Evolutionary conservation across 2,797 vertebrate genomes (phyloP), one percentile per base, ranked within the genome.

Genomic region (Cheirogaleus major): DNA sequence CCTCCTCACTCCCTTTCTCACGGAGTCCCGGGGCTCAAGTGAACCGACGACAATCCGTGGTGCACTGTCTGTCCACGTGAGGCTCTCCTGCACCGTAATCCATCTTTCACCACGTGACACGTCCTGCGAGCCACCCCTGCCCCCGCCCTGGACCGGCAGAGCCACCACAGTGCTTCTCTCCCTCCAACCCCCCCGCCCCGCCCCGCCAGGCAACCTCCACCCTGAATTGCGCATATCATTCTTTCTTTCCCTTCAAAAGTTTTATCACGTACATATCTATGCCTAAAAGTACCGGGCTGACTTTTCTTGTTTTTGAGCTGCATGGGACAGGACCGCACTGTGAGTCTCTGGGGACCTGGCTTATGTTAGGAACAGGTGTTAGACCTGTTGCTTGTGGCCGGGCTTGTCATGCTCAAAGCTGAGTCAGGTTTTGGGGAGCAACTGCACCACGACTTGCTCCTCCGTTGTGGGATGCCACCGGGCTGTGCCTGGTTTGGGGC

Each of bases 311-410:
- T 18, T 67, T 9, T 7, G 35, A 41, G 50, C 45, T 32, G 17
- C n/a, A 9, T 14, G 20, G 75, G 41, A 23, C 30, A 41, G 57
- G 57, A 4, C 27, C 32, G 27, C 15, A 7, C 0, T 15, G 32
- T 10, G 5, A 15, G 6, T 38, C 65, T 45, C 65, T 23, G 7
- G 38, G 38, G 32, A 67, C 23, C 30, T 6, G 41, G 27, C 65
- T 41, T 4, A 9, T 0, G 4, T 35, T 32, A 43, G 11, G 59
- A 22, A 30, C 57, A 12, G 57, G 22, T 8, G 0, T 22, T 27
- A 4, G 1, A 0, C 20, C 4, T 1, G n/a, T 5, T 4, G 23
- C 9, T 4, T 2, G 0, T 3, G 30, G n/a, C n/a, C 2, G 9
- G 25, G 25, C 43, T 78, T 38, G 15, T 5, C 4, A 0, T 6